phyloP scores from a whole-genome alignment of 2,888 invertebrate genomes.

The Sphaerophoria taeniata region DNA sequence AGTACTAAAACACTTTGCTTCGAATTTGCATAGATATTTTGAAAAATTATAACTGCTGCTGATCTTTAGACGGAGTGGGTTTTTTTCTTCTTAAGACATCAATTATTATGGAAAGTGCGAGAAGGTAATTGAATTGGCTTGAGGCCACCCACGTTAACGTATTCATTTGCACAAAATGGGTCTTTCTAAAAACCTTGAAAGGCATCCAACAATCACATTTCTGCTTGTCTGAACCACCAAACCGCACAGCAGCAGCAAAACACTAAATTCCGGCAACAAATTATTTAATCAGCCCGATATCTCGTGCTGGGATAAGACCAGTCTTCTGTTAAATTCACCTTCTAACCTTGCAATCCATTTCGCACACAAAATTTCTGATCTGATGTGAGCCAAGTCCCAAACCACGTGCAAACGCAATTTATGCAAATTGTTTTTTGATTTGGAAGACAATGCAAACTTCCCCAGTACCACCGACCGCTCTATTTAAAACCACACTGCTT shows the following conservation, averaged over 20 bases:
- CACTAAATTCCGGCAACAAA: constrained; percentile 66
- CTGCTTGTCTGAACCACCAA: constrained; percentile 2
- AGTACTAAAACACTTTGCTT: background rate
- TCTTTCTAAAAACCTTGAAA: constrained; percentile 34
- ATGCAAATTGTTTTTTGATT: constrained; percentile 60
- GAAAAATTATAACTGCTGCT: background rate
- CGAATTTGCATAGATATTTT: constrained; percentile 5
- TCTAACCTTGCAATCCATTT: constrained; percentile 70
- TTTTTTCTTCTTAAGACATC: background rate
- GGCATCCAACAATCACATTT: constrained; percentile 50
- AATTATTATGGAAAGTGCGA: background rate
- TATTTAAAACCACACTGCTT: background rate
- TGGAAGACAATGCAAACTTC: constrained; percentile 56
- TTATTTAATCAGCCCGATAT: constrained; percentile 51
- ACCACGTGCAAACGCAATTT: constrained; percentile 69
- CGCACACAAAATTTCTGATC: constrained; percentile 58
- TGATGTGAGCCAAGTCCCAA: constrained; percentile 36
- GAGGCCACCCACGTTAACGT: constrained; percentile 24
- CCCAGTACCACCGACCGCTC: background rate
- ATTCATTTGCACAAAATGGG: background rate
- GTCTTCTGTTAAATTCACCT: constrained; percentile 59
- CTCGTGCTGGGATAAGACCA: constrained; percentile 57
- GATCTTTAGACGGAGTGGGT: background rate
- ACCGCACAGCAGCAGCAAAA: constrained; percentile 8
- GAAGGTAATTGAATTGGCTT: constrained; percentile 11